phyloP scores from a whole-genome alignment of 2,113 vertebrate genomes.

The Brachyhypopomus occidentalis region DNA sequence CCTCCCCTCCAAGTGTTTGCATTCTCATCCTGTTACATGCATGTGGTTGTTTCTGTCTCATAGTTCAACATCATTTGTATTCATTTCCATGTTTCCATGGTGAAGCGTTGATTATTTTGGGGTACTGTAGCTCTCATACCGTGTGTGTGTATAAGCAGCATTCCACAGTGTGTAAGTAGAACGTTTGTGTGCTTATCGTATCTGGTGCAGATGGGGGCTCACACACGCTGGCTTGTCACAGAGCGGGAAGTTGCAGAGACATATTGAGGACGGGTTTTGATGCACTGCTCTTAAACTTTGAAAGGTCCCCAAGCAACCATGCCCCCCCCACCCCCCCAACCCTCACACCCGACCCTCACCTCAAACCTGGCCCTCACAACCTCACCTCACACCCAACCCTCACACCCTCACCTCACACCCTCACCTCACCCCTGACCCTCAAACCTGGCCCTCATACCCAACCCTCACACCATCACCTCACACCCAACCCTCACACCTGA shows the following conservation, averaged over 20 bases:
- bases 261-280: constrained; percentile 3
- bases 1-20: not conserved
- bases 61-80: not conserved
- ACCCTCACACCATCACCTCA: too few species aligned
- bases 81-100: not conserved
- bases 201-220: not conserved
- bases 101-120: not conserved
- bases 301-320: not conserved
- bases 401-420: not conserved
- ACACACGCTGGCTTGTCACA: not conserved
- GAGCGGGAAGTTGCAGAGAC: not conserved
- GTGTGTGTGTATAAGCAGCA: not conserved
- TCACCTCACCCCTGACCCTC: not conserved
- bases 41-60: too few species aligned
- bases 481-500: too few species aligned
- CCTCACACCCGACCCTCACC: not conserved
- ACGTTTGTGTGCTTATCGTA: not conserved
- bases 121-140: too few species aligned
- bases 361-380: not conserved
- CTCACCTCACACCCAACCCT: constrained; percentile 24
- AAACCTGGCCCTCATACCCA: too few species aligned
- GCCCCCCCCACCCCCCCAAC: not conserved
- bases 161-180: not conserved
- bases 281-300: not conserved
- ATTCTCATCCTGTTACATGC: too few species aligned